These are phyloP conservation scores for Malurus elegans DNA, from an alignment of 2,113 vertebrate species.

Conservation along the genomic window DNA sequence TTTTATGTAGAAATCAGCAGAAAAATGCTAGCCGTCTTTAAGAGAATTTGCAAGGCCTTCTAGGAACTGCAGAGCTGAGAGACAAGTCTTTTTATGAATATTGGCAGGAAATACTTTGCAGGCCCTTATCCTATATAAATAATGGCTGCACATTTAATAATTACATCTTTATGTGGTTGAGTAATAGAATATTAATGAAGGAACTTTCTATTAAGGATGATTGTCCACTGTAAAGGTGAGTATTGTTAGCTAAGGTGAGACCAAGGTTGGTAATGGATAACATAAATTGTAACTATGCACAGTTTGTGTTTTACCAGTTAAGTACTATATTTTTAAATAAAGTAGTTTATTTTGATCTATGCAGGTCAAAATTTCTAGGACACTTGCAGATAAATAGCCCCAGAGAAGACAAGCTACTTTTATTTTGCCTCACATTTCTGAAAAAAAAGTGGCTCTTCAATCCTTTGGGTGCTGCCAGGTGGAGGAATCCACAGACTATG, in stretches of 20 bases:
- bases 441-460: neutral
- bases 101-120: neutral
- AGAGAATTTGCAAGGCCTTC: neutral
- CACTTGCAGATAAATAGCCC: neutral
- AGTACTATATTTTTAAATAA: neutral
- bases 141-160: neutral
- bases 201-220: neutral
- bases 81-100: neutral
- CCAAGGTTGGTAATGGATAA: neutral
- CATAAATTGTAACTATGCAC: neutral
- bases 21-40: neutral
- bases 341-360: neutral
- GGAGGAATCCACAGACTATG: neutral
- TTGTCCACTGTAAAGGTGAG: neutral
- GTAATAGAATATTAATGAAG: neutral
- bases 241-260: neutral
- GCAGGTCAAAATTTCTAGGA: neutral
- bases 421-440: neutral
- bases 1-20: neutral
- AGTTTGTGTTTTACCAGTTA: neutral
- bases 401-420: neutral
- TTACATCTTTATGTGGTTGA: neutral
- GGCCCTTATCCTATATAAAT: neutral
- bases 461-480: neutral
- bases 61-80: neutral